phyloP scores from a whole-genome alignment of 2,888 invertebrate genomes.

The Philereme vetulata region DNA sequence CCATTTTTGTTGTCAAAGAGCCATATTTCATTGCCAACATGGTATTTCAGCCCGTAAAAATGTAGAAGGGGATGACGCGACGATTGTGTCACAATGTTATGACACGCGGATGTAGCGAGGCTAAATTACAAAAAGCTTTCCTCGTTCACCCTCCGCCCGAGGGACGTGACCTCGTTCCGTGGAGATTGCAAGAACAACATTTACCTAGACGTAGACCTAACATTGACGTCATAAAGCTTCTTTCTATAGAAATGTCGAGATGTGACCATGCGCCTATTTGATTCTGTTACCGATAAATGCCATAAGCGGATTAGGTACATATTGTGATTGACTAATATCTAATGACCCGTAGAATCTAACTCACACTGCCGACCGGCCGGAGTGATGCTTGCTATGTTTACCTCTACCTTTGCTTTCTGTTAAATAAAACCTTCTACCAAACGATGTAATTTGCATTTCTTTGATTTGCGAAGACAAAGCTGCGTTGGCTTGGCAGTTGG shows the following conservation, averaged over 20 bases:
- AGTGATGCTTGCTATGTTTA: constrained; percentile 29
- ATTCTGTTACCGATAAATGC: constrained; percentile 28
- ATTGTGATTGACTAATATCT: constrained; percentile 21
- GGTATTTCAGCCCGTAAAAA: constrained; percentile 33
- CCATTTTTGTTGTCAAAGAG: constrained; percentile 29
- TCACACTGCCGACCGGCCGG: constrained; percentile 9
- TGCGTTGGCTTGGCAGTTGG: constrained; percentile 7
- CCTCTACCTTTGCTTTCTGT: constrained; percentile 30
- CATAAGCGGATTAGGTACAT: constrained; percentile 15
- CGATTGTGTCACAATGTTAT: constrained; percentile 49
- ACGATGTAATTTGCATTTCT: constrained; percentile 44
- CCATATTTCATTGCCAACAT: constrained; percentile 34
- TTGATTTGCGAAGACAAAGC: constrained; percentile 27
- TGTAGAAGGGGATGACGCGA: constrained; percentile 43
- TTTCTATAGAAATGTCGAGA: constrained; percentile 10
- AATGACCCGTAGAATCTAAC: constrained; percentile 10
- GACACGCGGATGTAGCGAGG: constrained; percentile 48
- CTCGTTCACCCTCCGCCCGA: constrained; percentile 52
- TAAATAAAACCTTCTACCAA: constrained; percentile 36
- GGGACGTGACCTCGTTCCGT: constrained; percentile 63
- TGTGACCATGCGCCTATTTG: constrained; percentile 15
- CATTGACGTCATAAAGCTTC: constrained; percentile 53
- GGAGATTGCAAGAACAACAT: constrained; percentile 59
- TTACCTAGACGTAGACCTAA: constrained; percentile 55
- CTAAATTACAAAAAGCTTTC: constrained; percentile 67